phyloP scores from a whole-genome alignment of 1,140 invertebrate genomes.

The Eulimnadia texana region DNA sequence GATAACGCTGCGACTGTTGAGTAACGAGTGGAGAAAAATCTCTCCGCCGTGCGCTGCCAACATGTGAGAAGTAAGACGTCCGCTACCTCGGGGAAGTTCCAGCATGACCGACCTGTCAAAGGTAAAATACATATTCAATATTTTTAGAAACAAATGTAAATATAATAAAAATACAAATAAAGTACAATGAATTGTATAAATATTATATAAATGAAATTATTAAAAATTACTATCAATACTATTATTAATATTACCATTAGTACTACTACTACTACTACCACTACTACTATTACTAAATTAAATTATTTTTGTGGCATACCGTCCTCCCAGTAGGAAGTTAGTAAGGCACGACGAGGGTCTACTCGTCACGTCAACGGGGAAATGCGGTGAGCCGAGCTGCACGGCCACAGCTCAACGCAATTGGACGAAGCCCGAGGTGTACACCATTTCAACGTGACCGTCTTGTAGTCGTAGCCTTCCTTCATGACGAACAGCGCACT shows the following conservation, averaged over 20 bases:
- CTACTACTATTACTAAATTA: too few species aligned
- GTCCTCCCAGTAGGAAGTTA: slow-evolving; percentile 84
- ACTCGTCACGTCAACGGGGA: slow-evolving; percentile 86
- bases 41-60: slow-evolving; percentile 86
- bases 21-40: slow-evolving; percentile 87
- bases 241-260: too few species aligned
- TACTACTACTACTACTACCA: too few species aligned
- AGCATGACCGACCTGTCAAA: slow-evolving; percentile 62
- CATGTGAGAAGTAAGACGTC: slow-evolving; percentile 81
- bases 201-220: too few species aligned
- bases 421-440: slow-evolving; percentile 68
- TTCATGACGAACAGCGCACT: slow-evolving; percentile 32
- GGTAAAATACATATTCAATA: too few species aligned
- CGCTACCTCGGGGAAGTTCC: slow-evolving; percentile 69
- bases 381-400: slow-evolving; percentile 68
- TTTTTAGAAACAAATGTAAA: too few species aligned
- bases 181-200: too few species aligned
- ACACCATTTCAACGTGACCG: slow-evolving; percentile 87
- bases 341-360: slow-evolving; percentile 89
- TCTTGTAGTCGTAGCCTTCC: slow-evolving; percentile 51
- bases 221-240: too few species aligned
- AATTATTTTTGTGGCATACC: slow-evolving; percentile 24
- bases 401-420: slow-evolving; percentile 52
- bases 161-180: too few species aligned
- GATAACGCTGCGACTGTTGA: slow-evolving; percentile 66